These are phyloP conservation scores for Drosophila kohkoa DNA, from an alignment of 1,140 invertebrate species.

Conservation along the genomic window DNA sequence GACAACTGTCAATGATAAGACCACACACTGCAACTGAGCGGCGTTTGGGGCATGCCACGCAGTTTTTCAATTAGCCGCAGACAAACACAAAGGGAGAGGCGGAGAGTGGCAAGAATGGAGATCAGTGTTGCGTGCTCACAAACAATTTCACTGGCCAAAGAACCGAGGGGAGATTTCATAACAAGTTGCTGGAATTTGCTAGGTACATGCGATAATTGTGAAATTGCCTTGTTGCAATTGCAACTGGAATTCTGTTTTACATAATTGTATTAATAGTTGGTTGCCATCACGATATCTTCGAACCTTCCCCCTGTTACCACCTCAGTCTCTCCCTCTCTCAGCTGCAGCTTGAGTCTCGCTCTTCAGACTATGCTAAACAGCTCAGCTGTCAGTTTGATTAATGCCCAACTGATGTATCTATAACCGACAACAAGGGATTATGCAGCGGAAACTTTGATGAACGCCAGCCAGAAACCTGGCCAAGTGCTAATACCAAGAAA, in stretches of 20 bases:
- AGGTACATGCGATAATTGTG: slow-evolving; percentile 54
- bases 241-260: slow-evolving; percentile 53
- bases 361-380: slow-evolving; percentile 9
- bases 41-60: slow-evolving; percentile 46
- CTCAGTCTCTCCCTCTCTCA: neutral
- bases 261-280: slow-evolving; percentile 55
- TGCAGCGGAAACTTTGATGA: neutral
- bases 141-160: slow-evolving; percentile 36
- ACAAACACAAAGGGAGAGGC: neutral
- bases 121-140: slow-evolving; percentile 41
- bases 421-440: slow-evolving; percentile 12
- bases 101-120: neutral
- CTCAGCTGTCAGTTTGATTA: slow-evolving; percentile 45
- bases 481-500: neutral
- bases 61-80: slow-evolving; percentile 66
- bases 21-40: slow-evolving; percentile 43
- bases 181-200: slow-evolving; percentile 53
- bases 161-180: slow-evolving; percentile 29
- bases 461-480: neutral
- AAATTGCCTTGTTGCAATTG: slow-evolving; percentile 53
- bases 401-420: slow-evolving; percentile 36
- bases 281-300: slow-evolving; percentile 29
- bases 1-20: slow-evolving; percentile 64
- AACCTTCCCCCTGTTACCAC: neutral
- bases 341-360: slow-evolving; percentile 1